These are phyloP conservation scores for Busseola fusca DNA, from an alignment of 2,888 invertebrate genomes.

Conservation along the genomic window DNA sequence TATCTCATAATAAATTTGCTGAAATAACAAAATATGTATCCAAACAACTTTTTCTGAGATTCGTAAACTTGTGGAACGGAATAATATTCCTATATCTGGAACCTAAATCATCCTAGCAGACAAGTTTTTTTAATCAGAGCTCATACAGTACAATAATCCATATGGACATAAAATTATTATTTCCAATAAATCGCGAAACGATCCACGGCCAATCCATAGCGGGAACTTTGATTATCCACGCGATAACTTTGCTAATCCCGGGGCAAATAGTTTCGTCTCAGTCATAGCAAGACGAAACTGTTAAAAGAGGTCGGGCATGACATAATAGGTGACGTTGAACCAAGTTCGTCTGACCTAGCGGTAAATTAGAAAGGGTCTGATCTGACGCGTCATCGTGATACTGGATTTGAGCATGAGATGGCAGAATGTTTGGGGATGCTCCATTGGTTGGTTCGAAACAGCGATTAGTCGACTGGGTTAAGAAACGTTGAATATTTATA, in stretches of 20 bases:
- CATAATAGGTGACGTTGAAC: constrained; percentile 50
- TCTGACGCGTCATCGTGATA: constrained; percentile 49
- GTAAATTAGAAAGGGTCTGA: constrained; percentile 56
- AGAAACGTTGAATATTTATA: constrained; percentile 13
- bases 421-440: constrained; percentile 33
- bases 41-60: neutral
- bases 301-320: constrained; percentile 56
- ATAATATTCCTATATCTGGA: neutral
- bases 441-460: constrained; percentile 20
- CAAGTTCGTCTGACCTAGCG: constrained; percentile 54
- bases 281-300: constrained; percentile 37
- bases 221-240: constrained; percentile 56
- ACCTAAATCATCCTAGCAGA: neutral
- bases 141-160: constrained; percentile 28
- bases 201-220: constrained; percentile 42
- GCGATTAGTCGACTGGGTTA: constrained; percentile 29
- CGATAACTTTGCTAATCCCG: constrained; percentile 49
- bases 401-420: constrained; percentile 39
- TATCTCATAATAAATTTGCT: neutral
- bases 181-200: constrained; percentile 49
- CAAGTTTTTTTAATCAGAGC: constrained; percentile 44
- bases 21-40: neutral
- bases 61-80: neutral
- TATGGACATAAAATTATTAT: constrained; percentile 38
- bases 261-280: constrained; percentile 44